phyloP scores from a whole-genome alignment of 2,113 vertebrate genomes.

The Cynoglossus semilaevis region DNA sequence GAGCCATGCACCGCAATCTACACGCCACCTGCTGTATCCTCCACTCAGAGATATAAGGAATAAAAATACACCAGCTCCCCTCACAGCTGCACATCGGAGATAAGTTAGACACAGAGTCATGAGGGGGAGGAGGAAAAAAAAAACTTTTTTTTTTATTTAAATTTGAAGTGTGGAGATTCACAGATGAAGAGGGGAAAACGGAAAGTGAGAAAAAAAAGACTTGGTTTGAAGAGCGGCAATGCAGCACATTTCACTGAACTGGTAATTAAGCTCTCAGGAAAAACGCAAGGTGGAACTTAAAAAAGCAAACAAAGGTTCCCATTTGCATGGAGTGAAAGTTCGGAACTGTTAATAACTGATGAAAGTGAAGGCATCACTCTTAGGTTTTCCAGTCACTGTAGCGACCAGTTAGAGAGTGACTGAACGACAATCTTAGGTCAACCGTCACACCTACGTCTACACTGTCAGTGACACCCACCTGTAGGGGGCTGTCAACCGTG shows the following conservation, averaged over 20 bases:
- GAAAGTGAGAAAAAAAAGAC: conserved; percentile 15
- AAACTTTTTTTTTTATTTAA: conserved; percentile 37
- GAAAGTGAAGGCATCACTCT: no score
- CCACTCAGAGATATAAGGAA: conserved; percentile 53
- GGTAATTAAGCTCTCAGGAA: conserved; percentile 41
- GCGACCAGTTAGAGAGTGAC: background rate
- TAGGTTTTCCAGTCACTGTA: conserved; percentile 6
- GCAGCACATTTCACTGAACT: conserved; percentile 25
- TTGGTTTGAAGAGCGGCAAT: conserved; percentile 17
- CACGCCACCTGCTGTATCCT: conserved; percentile 37
- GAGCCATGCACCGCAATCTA: conserved; percentile 9
- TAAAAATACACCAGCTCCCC: conserved; percentile 57
- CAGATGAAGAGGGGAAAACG: conserved; percentile 21
- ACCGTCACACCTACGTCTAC: no score
- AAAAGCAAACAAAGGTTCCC: background rate
- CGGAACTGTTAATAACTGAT: conserved; percentile 9
- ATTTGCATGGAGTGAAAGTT: conserved; percentile 17
- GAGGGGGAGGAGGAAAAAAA: conserved; percentile 11
- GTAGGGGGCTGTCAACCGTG: no score
- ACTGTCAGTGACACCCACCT: no score
- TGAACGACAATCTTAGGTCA: background rate
- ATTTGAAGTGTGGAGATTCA: conserved; percentile 30
- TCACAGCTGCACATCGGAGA: conserved; percentile 60
- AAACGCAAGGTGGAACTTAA: conserved; percentile 9
- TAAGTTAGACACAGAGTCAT: conserved; percentile 45